phyloP scores from a whole-genome alignment of 2,888 invertebrate genomes.

The Dynastes hyllus region DNA sequence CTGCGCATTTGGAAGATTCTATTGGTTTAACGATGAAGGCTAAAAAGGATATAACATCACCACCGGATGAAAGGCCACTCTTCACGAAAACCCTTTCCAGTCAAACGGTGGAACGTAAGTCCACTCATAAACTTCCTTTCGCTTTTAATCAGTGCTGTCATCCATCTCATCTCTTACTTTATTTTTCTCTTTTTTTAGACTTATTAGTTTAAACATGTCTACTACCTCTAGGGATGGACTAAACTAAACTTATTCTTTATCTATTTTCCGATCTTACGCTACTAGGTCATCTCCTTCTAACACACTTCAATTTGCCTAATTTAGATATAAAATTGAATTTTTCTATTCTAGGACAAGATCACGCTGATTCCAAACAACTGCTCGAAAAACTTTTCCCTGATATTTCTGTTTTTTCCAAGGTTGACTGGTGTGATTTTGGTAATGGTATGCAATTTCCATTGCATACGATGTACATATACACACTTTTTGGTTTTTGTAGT shows the following conservation, averaged over 20 bases:
- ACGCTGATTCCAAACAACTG: slow-evolving; percentile 30
- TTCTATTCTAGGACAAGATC: slow-evolving; percentile 40
- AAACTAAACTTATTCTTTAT: slow-evolving; percentile 49
- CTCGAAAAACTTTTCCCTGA: slow-evolving; percentile 43
- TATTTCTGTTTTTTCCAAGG: slow-evolving; percentile 41
- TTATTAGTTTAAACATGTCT: slow-evolving; percentile 45
- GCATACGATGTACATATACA: slow-evolving; percentile 34
- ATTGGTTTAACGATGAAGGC: slow-evolving; percentile 53
- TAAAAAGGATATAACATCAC: slow-evolving; percentile 60
- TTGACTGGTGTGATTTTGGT: slow-evolving; percentile 46
- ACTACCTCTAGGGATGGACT: slow-evolving; percentile 18
- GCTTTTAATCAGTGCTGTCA: slow-evolving; percentile 1
- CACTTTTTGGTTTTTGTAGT: slow-evolving; percentile 24
- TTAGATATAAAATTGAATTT: slow-evolving; percentile 22
- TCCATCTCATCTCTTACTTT: slow-evolving; percentile 32
- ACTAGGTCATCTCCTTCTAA: slow-evolving; percentile 40
- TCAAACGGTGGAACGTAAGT: slow-evolving; percentile 87
- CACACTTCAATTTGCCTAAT: neutral
- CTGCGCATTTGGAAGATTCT: slow-evolving; percentile 50
- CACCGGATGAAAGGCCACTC: slow-evolving; percentile 77
- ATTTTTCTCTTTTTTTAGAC: slow-evolving; percentile 32
- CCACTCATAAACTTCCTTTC: slow-evolving; percentile 44
- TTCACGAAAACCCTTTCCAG: slow-evolving; percentile 86
- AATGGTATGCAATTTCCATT: slow-evolving; percentile 41
- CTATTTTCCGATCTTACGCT: slow-evolving; percentile 42